These are phyloP conservation scores for Cetoscarus ocellatus DNA, from an alignment of 2,797 vertebrate genomes.

Conservation along the genomic window DNA sequence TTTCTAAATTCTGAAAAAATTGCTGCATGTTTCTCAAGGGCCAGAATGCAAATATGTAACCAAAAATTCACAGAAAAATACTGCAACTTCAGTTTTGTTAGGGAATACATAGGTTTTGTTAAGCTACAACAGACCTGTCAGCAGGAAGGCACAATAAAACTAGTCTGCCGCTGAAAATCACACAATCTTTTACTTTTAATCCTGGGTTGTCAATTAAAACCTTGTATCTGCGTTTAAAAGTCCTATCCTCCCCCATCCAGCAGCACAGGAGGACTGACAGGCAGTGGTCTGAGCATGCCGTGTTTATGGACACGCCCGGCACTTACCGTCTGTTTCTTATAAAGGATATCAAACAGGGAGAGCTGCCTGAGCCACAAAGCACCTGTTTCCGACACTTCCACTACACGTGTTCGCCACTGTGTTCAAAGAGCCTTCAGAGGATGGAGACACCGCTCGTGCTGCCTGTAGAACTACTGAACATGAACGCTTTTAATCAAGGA, in stretches of 20 bases:
- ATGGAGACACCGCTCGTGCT: conserved; percentile 55
- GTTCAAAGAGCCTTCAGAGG: conserved; percentile 78
- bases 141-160: too few species aligned
- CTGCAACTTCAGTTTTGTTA: too few species aligned
- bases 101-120: too few species aligned
- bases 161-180: background rate
- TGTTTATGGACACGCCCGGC: conserved; percentile 79
- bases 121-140: too few species aligned
- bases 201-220: background rate
- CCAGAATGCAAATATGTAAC: too few species aligned
- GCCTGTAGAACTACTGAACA: conserved; percentile 46
- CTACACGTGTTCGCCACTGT: conserved; percentile 74
- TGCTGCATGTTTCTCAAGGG: too few species aligned
- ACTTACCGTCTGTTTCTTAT: conserved; percentile 85
- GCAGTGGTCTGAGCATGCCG: conserved; percentile 62
- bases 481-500: conserved; percentile 21
- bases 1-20: too few species aligned
- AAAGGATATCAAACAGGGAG: conserved; percentile 84
- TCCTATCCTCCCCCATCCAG: conserved; percentile 39
- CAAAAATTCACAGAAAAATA: too few species aligned
- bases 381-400: conserved; percentile 88
- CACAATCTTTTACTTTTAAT: background rate
- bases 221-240: conserved; percentile 29
- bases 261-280: conserved; percentile 54
- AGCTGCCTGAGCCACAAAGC: conserved; percentile 77